Evolutionary conservation across 1,140 invertebrate genomes (phyloP).

Genomic region (Trypoxylus dichotomus): DNA sequence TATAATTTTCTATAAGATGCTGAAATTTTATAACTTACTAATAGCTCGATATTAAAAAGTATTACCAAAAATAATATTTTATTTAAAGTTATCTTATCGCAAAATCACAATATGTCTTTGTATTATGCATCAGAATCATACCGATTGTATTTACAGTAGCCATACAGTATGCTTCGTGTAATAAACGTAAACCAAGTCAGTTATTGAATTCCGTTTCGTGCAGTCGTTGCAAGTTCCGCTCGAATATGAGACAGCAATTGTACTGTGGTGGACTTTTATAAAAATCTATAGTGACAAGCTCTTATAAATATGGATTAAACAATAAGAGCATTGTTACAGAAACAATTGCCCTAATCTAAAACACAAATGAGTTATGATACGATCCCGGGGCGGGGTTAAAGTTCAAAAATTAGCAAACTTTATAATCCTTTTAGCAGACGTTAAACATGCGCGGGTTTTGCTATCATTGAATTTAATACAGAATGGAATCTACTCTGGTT

Average conservation of each 20-base stretch:
- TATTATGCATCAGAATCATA: neutral
- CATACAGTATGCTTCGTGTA: neutral
- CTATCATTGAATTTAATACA: constrained; percentile 13
- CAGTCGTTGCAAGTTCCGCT: neutral
- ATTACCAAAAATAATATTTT: too few relatives aligned
- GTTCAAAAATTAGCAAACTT: constrained; percentile 31
- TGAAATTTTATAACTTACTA: too few relatives aligned
- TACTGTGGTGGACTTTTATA: constrained; percentile 1
- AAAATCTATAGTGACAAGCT: constrained; percentile 29
- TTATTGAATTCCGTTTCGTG: constrained; percentile 21
- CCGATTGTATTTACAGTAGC: neutral
- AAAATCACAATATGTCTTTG: neutral
- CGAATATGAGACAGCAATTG: constrained; percentile 11
- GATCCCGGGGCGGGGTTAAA: constrained; percentile 22
- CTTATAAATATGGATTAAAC: constrained; percentile 30
- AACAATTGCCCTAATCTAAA: constrained; percentile 30
- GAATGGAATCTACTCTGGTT: neutral
- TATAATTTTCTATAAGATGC: too few relatives aligned
- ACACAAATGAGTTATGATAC: constrained; percentile 31
- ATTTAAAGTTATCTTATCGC: too few relatives aligned
- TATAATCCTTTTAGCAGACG: constrained; percentile 13
- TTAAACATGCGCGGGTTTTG: constrained; percentile 4
- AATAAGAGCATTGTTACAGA: constrained; percentile 32
- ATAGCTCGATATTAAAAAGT: too few relatives aligned
- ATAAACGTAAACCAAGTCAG: constrained; percentile 17